phyloP scores from a whole-genome alignment of 2,797 vertebrate species.

The Hippoglossus hippoglossus region DNA sequence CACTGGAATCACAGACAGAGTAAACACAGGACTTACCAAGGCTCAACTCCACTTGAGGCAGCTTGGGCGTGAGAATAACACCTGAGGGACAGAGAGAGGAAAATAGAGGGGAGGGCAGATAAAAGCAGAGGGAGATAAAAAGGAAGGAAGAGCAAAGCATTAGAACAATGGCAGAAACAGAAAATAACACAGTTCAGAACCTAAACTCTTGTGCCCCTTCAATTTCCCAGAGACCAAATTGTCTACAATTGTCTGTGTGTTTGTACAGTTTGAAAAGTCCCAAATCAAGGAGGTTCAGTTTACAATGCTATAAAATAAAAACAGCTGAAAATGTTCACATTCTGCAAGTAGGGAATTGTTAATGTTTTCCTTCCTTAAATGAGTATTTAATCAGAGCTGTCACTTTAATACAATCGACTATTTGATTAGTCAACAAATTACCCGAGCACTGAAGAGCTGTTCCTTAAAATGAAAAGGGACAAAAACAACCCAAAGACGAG shows the following conservation, averaged over 20 bases:
- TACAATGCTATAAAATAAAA: not conserved
- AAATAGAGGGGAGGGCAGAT: slow-evolving; percentile 6
- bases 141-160: slow-evolving; percentile 7
- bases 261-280: not conserved
- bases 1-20: slow-evolving; percentile 13
- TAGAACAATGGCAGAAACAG: slow-evolving; percentile 15
- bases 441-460: no score
- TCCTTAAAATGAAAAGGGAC: no score
- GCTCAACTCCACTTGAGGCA: slow-evolving; percentile 77
- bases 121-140: slow-evolving; percentile 32
- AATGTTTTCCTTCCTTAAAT: not conserved
- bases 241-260: not conserved
- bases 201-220: not conserved
- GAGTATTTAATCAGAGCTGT: no score
- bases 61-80: slow-evolving; percentile 64
- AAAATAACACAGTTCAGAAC: slow-evolving; percentile 12
- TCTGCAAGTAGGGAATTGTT: not conserved
- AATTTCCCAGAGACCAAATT: not conserved
- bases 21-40: slow-evolving; percentile 74
- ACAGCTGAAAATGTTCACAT: not conserved
- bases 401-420: no score
- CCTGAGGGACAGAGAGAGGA: slow-evolving; percentile 61
- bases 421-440: no score
- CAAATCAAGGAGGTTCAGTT: not conserved
- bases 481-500: no score